Percentiles rank a stretch among this genome's conserved stretches.
Conservation (phyloP, 1,140 invertebrate genomes). For the Saccostrea echinata region DNA sequence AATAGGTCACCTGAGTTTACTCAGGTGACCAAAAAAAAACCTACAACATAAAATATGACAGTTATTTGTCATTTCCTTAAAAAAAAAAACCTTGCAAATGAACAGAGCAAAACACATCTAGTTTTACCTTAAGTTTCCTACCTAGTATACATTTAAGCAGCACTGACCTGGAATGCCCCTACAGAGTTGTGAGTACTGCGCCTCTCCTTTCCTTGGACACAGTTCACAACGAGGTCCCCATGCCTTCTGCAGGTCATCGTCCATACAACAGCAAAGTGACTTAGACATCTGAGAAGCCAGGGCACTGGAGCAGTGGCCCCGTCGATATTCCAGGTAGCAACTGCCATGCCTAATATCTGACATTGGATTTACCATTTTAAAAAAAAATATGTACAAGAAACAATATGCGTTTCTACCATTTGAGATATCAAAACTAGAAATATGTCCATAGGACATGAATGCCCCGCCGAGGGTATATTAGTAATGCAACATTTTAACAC, state of each 20-base stretch:
- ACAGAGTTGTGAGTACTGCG: constrained; percentile 86
- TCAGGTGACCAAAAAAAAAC: too few species aligned
- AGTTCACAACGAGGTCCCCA: constrained; percentile 91
- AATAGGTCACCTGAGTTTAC: too few species aligned
- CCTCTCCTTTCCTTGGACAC: constrained; percentile 87
- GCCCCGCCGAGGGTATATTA: too few species aligned
- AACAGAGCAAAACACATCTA: too few species aligned
- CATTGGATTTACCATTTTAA: constrained; percentile 57
- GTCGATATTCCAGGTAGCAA: constrained; percentile 90
- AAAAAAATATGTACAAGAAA: constrained; percentile 9
- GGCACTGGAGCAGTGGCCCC: constrained; percentile 88
- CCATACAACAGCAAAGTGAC: constrained; percentile 91
- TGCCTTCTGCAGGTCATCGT: constrained; percentile 85
- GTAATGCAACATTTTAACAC: too few species aligned
- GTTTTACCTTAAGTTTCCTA: too few species aligned
- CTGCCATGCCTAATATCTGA: constrained; percentile 89
- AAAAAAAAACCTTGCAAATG: too few species aligned
- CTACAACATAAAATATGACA: too few species aligned
- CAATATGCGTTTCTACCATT: too few species aligned
- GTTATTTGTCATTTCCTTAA: too few species aligned
- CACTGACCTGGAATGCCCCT: neutral
- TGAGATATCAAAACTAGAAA: too few species aligned
- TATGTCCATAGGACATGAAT: too few species aligned
- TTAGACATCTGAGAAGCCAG: constrained; percentile 88
- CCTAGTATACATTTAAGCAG: neutral